A percentile compares a stretch with the other conserved stretches of the same genome.
These are phyloP conservation scores for Ganaspis sp. DNA, from an alignment of 1,140 invertebrate species.

Conservation along the genomic window DNA sequence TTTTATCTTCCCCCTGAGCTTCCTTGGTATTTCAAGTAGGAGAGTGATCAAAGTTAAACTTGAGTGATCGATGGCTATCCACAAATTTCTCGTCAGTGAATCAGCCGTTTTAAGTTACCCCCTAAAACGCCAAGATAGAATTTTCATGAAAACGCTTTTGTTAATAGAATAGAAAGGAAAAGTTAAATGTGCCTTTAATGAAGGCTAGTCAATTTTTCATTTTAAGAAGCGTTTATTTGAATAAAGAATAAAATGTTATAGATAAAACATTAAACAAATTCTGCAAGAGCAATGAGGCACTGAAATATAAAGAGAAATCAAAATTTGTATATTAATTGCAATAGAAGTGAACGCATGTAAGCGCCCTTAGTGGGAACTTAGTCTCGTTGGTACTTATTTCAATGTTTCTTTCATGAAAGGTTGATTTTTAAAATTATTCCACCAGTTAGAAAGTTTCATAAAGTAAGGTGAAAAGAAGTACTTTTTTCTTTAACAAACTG, in stretches of 20 bases:
- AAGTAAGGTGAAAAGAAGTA: background rate
- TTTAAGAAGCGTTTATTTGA: too few species aligned
- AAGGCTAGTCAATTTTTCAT: background rate
- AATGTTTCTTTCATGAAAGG: background rate
- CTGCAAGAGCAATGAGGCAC: too few species aligned
- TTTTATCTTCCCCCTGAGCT: slow-evolving; percentile 15
- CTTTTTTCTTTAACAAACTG: background rate
- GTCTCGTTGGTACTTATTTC: background rate
- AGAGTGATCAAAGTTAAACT: slow-evolving; percentile 15
- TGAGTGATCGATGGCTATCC: slow-evolving; percentile 26
- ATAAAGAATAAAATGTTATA: too few species aligned
- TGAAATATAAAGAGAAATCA: too few species aligned
- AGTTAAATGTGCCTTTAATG: background rate
- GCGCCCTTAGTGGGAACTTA: background rate
- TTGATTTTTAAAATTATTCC: background rate
- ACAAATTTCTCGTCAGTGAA: slow-evolving; percentile 10
- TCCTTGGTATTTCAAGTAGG: slow-evolving; percentile 3
- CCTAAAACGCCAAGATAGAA: background rate
- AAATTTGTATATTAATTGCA: too few species aligned
- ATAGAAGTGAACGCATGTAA: too few species aligned
- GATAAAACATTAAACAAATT: too few species aligned
- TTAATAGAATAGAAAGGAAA: background rate
- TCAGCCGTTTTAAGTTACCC: slow-evolving; percentile 5
- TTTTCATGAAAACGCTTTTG: background rate
- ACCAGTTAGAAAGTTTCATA: background rate